These are phyloP conservation scores for Holothuria scabra DNA, from an alignment of 53 echinoderm and acorn worm genomes.

Conservation along the genomic window DNA sequence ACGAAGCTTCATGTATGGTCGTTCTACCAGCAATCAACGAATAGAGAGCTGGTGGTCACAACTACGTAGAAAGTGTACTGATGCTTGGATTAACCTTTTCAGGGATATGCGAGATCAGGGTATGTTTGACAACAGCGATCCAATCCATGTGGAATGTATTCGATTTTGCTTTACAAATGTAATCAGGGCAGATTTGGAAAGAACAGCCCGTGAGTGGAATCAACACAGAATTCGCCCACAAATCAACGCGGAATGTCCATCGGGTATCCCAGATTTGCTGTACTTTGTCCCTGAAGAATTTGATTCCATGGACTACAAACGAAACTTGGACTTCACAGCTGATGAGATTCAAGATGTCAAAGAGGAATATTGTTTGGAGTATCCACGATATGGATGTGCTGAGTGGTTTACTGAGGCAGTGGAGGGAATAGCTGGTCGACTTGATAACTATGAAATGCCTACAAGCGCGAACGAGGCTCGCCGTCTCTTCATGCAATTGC, in stretches of 20 bases:
- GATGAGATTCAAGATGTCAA: too few relatives aligned
- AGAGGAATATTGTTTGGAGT: too few relatives aligned
- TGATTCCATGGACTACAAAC: too few relatives aligned
- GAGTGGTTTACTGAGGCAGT: too few relatives aligned
- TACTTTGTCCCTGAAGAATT: conserved; percentile 40
- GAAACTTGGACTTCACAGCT: too few relatives aligned
- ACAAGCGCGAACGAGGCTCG: too few relatives aligned
- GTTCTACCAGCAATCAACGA: conserved; percentile 66
- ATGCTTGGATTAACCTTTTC: conserved; percentile 62
- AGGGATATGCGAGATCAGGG: conserved; percentile 71
- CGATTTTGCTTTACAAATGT: conserved; percentile 59
- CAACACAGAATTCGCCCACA: conserved; percentile 55
- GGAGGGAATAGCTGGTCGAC: too few relatives aligned
- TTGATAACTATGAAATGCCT: too few relatives aligned
- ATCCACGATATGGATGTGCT: too few relatives aligned
- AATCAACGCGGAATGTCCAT: conserved; percentile 40
- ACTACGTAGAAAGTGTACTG: background rate
- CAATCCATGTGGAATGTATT: conserved; percentile 46
- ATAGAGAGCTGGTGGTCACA: conserved; percentile 76
- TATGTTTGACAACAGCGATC: conserved; percentile 47
- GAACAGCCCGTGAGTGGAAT: conserved; percentile 53
- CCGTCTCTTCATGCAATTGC: too few relatives aligned
- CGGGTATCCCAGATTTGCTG: conserved; percentile 53
- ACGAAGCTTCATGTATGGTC: conserved; percentile 66
- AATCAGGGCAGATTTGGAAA: conserved; percentile 45